Base-by-base conservation (phyloP, 2,113 vertebrate species). In the Pundamilia nyererei region DNA sequence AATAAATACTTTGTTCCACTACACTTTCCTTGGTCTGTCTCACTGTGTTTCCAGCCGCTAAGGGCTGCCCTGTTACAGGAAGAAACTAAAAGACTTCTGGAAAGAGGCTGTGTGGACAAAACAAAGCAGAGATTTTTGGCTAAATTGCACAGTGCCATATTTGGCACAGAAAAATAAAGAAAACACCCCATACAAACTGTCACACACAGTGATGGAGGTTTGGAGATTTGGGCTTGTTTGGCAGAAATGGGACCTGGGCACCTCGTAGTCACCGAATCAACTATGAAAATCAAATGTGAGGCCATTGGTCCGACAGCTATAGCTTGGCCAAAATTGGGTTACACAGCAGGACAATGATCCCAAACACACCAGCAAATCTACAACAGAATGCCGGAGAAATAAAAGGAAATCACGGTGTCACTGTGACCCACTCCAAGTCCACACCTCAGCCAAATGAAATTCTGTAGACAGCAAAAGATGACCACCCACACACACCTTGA, bases 281-380 rank as follows among this genome's bases (percentile, higher is more conserved):
- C 62, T 35, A 70, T 70, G 62, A 33, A 70, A 70, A 40, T 70
- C 62, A 70, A 70, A 70, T 70, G 12, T 68, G 3, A 68, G 33
- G 62, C 35, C 11, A 13, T 0, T 13, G 4, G 6, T 70, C 35
- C 0, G 5, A 70, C 7, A 70, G 62, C n/a, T 40, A 70, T 40
- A 70, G 12, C 35, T 40, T 24, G 6, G 35, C 35, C n/a, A 40
- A 68, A 40, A 40, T 14, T 40, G 62, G 19, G n/a, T 68, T 21
- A 40, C 35, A 68, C n/a, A 0, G 2, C 62, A 21, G 33, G 62
- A 68, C 35, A 68, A 68, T 40, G n/a, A 40, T 68, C 35, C 35
- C 35, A 68, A 68, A 5, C 33, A 40, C 19, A 40, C 7, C 62
- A 68, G 35, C 62, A 68, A 68, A 68, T 68, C 35, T 68, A 68